phyloP scores from a whole-genome alignment of 1,140 invertebrate species.

The Trichomalopsis sarcophagae region DNA sequence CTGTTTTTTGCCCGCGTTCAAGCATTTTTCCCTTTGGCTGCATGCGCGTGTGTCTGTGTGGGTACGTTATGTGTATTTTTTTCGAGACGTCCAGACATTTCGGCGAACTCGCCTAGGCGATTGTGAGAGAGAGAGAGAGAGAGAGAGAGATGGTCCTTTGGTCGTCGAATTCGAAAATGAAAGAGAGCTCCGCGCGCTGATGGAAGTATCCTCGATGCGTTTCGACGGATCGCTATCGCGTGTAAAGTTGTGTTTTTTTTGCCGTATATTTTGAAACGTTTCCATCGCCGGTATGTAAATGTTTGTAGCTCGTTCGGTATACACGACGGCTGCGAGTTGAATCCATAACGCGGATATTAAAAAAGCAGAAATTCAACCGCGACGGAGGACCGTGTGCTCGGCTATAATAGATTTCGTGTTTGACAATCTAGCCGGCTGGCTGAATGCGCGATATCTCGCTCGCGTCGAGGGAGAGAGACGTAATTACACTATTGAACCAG shows the following conservation, averaged over 20 bases:
- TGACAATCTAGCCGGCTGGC: constrained; percentile 19
- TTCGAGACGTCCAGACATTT: too few relatives aligned
- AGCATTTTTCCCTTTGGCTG: not conserved
- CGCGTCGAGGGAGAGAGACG: not conserved
- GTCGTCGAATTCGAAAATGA: not conserved
- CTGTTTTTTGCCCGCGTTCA: not conserved
- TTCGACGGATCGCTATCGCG: too few relatives aligned
- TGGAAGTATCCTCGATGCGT: too few relatives aligned
- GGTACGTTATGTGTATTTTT: not conserved
- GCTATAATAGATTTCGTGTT: constrained; percentile 40
- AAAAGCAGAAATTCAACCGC: constrained; percentile 31
- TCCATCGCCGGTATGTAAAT: too few relatives aligned
- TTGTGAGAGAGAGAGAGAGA: too few relatives aligned
- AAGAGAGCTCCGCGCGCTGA: too few relatives aligned
- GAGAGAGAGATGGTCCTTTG: not conserved
- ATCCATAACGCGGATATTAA: not conserved
- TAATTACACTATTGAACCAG: constrained; percentile 66
- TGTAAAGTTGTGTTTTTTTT: too few relatives aligned
- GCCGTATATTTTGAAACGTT: too few relatives aligned
- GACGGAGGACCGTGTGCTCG: too few relatives aligned
- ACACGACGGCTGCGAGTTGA: too few relatives aligned
- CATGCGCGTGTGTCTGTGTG: not conserved
- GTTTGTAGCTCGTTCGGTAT: too few relatives aligned
- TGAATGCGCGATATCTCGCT: constrained; percentile 7
- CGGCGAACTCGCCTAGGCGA: too few relatives aligned